Percentiles rank a stretch among this genome's conserved stretches.
phyloP scores from a whole-genome alignment of 2,888 invertebrate species.

The Miltochrista miniata region DNA sequence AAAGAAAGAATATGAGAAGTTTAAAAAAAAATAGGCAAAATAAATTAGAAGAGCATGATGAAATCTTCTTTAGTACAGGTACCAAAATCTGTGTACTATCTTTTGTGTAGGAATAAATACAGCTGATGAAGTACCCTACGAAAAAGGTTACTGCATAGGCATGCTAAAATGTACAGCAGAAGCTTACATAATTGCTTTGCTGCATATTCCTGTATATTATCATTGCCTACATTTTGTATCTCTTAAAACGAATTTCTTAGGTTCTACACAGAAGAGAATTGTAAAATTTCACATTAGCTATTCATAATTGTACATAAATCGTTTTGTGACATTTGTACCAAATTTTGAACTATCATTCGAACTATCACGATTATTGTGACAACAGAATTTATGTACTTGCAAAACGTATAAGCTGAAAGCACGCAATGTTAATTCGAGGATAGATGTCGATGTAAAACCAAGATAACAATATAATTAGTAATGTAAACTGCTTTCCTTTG shows the following conservation, averaged over 20 bases:
- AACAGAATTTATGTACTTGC: constrained; percentile 37
- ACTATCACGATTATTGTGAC: constrained; percentile 47
- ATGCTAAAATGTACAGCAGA: no score
- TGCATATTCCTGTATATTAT: no score
- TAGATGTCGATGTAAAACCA: not conserved
- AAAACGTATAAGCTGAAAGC: constrained; percentile 24
- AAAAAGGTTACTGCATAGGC: no score
- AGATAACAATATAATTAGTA: not conserved
- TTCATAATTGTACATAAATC: constrained; percentile 37
- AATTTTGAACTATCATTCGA: constrained; percentile 28
- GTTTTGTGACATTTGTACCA: constrained; percentile 48
- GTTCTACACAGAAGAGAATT: constrained; percentile 1
- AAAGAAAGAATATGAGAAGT: no score
- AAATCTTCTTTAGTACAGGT: no score
- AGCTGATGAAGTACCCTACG: no score
- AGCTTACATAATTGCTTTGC: no score
- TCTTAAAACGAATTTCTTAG: not conserved
- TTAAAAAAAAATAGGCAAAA: no score
- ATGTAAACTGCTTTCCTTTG: not conserved
- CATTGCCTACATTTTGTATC: no score
- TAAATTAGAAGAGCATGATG: no score
- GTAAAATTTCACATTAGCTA: constrained; percentile 13
- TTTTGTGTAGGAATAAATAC: no score
- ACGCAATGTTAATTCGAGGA: constrained; percentile 4
- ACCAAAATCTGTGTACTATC: no score